phyloP scores from a whole-genome alignment of 1,140 invertebrate genomes.

The Drosophila ercepeae region DNA sequence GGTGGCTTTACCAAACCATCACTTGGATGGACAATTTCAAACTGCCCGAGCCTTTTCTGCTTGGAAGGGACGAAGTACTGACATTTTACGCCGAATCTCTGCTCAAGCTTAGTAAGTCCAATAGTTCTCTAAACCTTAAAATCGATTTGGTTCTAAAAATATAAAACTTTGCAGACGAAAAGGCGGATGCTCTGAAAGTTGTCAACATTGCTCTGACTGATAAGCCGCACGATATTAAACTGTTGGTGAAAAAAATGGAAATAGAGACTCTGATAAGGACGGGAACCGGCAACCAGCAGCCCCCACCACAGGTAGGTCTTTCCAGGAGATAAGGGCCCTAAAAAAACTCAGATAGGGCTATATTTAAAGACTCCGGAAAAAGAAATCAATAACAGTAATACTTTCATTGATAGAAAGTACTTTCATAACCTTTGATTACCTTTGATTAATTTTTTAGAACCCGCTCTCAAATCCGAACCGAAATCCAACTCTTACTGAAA shows the following conservation, averaged over 20 bases:
- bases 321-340: conserved; percentile 21
- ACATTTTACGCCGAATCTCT: conserved; percentile 55
- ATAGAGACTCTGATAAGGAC: conserved; percentile 84
- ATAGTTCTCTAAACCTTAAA: neutral
- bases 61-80: conserved; percentile 33
- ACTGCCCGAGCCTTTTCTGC: conserved; percentile 23
- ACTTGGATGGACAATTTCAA: conserved; percentile 3
- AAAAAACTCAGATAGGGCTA: neutral
- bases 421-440: too few relatives aligned
- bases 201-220: conserved; percentile 50
- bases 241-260: conserved; percentile 89
- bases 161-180: conserved; percentile 27
- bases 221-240: conserved; percentile 60
- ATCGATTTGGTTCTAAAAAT: neutral
- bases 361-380: neutral
- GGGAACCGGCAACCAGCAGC: conserved; percentile 72
- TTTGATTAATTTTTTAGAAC: neutral
- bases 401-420: neutral
- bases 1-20: conserved; percentile 54
- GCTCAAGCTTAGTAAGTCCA: conserved; percentile 55
- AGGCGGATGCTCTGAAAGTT: conserved; percentile 59
- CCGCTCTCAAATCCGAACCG: conserved; percentile 31
- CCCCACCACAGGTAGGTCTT: conserved; percentile 1
- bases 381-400: neutral
- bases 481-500: conserved; percentile 88